These are phyloP conservation scores for Microctenopoma lineatum DNA, from an alignment of 2,797 vertebrate genomes.

Conservation along the genomic window DNA sequence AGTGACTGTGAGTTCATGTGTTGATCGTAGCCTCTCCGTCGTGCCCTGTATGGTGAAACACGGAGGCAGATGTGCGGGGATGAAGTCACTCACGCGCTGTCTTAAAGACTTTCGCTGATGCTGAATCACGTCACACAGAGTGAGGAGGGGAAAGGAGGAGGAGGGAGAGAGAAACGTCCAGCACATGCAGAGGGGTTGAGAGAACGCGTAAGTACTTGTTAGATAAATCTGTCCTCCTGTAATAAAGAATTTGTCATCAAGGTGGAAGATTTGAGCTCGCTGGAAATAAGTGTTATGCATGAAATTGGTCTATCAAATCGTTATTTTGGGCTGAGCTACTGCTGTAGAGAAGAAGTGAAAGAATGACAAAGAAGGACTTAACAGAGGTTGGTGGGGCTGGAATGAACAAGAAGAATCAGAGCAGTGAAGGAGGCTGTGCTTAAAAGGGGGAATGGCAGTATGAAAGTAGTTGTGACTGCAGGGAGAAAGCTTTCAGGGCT, in stretches of 20 bases:
- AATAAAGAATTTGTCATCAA: background rate
- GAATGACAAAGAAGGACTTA: background rate
- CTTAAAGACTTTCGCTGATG: conserved; percentile 52
- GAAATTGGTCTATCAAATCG: background rate
- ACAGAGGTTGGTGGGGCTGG: background rate
- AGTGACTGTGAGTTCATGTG: conserved; percentile 20
- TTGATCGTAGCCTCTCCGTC: conserved; percentile 30
- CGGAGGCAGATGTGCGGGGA: conserved; percentile 61
- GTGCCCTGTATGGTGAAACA: conserved; percentile 42
- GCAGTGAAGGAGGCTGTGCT: conserved; percentile 4
- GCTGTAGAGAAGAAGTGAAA: background rate
- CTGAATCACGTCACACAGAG: conserved; percentile 56
- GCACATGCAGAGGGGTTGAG: background rate
- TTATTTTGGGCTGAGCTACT: background rate
- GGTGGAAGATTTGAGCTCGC: conserved; percentile 3
- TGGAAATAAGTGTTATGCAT: conserved; percentile 10
- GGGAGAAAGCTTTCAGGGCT: conserved; percentile 71
- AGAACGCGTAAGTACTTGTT: background rate
- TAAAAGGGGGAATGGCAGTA: conserved; percentile 16
- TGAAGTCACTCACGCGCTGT: conserved; percentile 72
- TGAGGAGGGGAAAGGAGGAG: background rate
- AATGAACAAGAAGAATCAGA: conserved; percentile 17
- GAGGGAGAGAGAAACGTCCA: conserved; percentile 5
- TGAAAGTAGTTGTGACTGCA: conserved; percentile 48
- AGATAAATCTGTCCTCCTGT: conserved; percentile 4